Evolutionary conservation across 64 coral and sea anemone genomes (phyloP), one percentile per base, ranked within the genome.

Genomic region (Montipora capricornis): DNA sequence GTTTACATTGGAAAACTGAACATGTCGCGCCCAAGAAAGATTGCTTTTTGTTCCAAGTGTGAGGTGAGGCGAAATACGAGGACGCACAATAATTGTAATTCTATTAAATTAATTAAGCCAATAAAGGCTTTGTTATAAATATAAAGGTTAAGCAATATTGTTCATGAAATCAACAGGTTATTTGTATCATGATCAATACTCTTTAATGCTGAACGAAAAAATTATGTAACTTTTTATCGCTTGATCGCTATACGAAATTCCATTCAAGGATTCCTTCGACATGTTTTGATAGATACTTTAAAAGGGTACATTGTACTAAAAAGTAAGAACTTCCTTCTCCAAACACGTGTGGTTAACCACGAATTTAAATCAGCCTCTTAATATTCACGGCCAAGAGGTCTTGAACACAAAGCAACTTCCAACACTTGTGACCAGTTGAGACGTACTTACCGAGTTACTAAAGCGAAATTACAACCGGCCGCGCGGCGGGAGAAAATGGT

Each of bases 151-250:
- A 37, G 5, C 10, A 64, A 64, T 67, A 71, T 20, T 86, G 82
- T n/a, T 71, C 17, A 70, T 86, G 62, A 68, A 68, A 9, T 50
- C 45, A 71, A 71, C 44, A 86, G 66, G 16, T 70, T n/a, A 70
- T 20, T 5, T 12, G 6, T 5, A 86, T 16, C 52, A 10, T 55
- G 5, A 5, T 55, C 14, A 64, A 3, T 16, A 64, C 0, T 48
- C 8, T 17, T 37, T 14, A 47, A 37, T 37, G 37, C 37, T 84
- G 67, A 47, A 58, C 57, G 29, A 11, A 13, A 45, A 6, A 37
- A 37, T 37, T 11, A 19, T 84, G 11, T 49, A 78, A 86, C 47
- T 45, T 71, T 86, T 49, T 86, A 86, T 73, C 62, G 47, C 82
- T 8, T 22, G 16, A 22, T 22, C 8, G 53, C 53, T 57, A 57